Percentiles rank a stretch among this genome's conserved stretches.
phyloP scores from a whole-genome alignment of 2,113 vertebrate species.

The Macheiramphus alcinus region DNA sequence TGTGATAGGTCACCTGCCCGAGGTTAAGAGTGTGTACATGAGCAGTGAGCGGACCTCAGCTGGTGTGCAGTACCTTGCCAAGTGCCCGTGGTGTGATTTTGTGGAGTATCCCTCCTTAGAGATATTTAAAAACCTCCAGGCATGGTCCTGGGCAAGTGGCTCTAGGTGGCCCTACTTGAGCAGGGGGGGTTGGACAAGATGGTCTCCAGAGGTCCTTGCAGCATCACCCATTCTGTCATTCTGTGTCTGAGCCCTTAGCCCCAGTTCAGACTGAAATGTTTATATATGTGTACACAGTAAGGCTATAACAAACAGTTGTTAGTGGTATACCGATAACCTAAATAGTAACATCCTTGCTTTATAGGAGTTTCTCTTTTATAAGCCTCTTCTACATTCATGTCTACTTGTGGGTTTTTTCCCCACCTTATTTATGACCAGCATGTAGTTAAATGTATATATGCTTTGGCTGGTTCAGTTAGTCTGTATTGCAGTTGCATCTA shows the following conservation, averaged over 20 bases:
- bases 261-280: neutral
- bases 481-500: neutral
- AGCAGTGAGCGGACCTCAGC: neutral
- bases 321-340: neutral
- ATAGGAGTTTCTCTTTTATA: neutral
- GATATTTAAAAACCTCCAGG: neutral
- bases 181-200: neutral
- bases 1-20: neutral
- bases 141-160: fast-evolving
- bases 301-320: neutral
- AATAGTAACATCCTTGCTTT: neutral
- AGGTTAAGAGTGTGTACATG: neutral
- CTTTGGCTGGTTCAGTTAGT: neutral
- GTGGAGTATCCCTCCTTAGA: neutral
- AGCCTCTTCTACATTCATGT: neutral
- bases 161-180: neutral
- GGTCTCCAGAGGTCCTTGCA: neutral
- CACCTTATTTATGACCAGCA: neutral
- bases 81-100: fast-evolving
- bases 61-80: no score
- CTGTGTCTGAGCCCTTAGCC: neutral
- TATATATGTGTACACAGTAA: no score
- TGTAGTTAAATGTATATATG: neutral
- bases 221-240: neutral
- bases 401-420: neutral